Evolutionary conservation across 2,888 invertebrate species (phyloP).

Genomic region (Cephus pygmeus): DNA sequence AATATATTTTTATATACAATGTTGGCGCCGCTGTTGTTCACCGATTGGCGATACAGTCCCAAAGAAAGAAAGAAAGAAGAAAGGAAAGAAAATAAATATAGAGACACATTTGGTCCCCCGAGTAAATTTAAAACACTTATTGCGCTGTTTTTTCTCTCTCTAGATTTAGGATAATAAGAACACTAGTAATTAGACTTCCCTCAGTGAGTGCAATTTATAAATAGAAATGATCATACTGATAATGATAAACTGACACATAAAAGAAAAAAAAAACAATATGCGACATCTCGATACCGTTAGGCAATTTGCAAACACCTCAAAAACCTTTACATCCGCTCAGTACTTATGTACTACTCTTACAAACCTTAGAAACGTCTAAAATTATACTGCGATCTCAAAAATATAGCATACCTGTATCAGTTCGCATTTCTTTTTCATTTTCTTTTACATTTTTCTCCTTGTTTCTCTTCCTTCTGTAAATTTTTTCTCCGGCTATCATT

Average conservation of each 20-base stretch:
- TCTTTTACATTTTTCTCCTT: constrained; percentile 8
- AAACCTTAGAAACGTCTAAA: constrained; percentile 64
- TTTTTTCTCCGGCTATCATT: constrained; percentile 18
- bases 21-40: constrained; percentile 28
- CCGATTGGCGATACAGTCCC: neutral
- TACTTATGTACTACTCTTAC: constrained; percentile 59
- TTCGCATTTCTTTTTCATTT: constrained; percentile 32
- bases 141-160: neutral
- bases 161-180: neutral
- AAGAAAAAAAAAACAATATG: neutral
- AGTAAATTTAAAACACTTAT: neutral
- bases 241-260: neutral
- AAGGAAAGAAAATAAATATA: neutral
- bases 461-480: neutral
- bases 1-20: constrained; percentile 43
- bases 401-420: constrained; percentile 59
- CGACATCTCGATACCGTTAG: neutral
- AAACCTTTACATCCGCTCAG: constrained; percentile 25
- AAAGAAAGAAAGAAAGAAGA: neutral
- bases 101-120: neutral
- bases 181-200: neutral
- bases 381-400: constrained; percentile 64
- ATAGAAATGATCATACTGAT: neutral
- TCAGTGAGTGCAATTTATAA: neutral
- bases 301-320: neutral